Conservation (phyloP, 1,140 invertebrate genomes). For the Drosophila tani region DNA sequence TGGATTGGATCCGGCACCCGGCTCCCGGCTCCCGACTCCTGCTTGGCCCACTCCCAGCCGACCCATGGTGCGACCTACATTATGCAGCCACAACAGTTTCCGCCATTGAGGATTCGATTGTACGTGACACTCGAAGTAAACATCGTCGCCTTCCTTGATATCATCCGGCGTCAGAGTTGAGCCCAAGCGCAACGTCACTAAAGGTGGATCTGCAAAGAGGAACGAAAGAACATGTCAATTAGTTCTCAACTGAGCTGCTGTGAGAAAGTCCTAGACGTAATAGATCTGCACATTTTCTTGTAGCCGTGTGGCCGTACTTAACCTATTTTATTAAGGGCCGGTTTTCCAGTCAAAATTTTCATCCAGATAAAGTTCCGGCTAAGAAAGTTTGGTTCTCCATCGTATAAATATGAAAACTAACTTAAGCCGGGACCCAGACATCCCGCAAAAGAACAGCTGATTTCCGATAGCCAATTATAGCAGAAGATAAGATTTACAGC, state of each 20-base stretch:
- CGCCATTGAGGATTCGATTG: slow-evolving; percentile 93
- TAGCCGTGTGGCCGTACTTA: no score
- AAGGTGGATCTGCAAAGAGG: slow-evolving; percentile 92
- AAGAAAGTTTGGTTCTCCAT: no score
- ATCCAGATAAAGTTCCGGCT: no score
- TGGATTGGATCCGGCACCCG: slow-evolving; percentile 8
- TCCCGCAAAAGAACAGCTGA: no score
- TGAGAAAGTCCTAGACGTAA: neutral
- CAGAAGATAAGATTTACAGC: no score
- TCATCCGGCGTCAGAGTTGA: slow-evolving; percentile 93
- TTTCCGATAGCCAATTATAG: no score
- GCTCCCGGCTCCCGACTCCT: slow-evolving; percentile 3
- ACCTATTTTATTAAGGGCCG: no score
- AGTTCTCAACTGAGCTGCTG: neutral
- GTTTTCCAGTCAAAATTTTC: no score
- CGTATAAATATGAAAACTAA: no score
- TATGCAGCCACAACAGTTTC: slow-evolving; percentile 94
- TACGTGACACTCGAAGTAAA: slow-evolving; percentile 97
- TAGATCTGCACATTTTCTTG: neutral
- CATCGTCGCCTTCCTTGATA: slow-evolving; percentile 96
- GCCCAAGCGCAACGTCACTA: slow-evolving; percentile 92
- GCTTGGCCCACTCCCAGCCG: slow-evolving; percentile 19
- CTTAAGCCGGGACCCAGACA: no score
- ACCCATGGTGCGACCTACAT: slow-evolving; percentile 87
- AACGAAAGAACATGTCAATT: slow-evolving; percentile 23